These are phyloP conservation scores for Callaeas wilsoni DNA, from an alignment of 2,113 vertebrate genomes.

Conservation along the genomic window DNA sequence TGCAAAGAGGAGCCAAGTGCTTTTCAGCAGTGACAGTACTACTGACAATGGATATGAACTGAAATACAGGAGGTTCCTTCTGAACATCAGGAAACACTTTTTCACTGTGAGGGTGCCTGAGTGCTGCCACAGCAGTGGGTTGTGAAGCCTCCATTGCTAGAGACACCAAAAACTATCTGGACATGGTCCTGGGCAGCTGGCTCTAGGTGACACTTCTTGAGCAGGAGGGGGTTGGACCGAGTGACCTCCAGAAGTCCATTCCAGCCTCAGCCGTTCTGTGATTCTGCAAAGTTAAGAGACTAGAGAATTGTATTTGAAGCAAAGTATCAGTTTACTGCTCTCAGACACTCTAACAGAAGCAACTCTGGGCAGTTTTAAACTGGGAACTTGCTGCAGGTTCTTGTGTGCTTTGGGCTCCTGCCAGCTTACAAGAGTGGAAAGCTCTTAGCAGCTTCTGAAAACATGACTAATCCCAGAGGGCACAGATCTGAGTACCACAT, in stretches of 20 bases:
- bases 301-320: not conserved
- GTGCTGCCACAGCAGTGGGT: not conserved
- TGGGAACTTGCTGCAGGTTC: not conserved
- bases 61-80: not conserved
- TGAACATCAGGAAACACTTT: not conserved
- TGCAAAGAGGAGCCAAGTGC: not conserved
- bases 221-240: not conserved
- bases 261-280: not conserved
- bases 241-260: not conserved
- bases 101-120: not conserved
- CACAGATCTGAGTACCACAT: not conserved
- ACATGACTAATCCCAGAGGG: not conserved
- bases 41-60: not conserved
- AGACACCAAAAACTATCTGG: not conserved
- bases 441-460: slow-evolving; percentile 7
- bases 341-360: not conserved
- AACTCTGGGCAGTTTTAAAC: not conserved
- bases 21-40: not conserved
- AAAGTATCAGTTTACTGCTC: not conserved
- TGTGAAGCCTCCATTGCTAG: not conserved
- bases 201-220: not conserved
- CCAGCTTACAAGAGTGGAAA: not conserved
- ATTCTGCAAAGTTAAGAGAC: not conserved
- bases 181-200: not conserved
- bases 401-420: not conserved